Percentiles rank a stretch among this genome's conserved stretches.
Conservation (phyloP, 2,113 vertebrate genomes). For the Illadopsis cleaveri region DNA sequence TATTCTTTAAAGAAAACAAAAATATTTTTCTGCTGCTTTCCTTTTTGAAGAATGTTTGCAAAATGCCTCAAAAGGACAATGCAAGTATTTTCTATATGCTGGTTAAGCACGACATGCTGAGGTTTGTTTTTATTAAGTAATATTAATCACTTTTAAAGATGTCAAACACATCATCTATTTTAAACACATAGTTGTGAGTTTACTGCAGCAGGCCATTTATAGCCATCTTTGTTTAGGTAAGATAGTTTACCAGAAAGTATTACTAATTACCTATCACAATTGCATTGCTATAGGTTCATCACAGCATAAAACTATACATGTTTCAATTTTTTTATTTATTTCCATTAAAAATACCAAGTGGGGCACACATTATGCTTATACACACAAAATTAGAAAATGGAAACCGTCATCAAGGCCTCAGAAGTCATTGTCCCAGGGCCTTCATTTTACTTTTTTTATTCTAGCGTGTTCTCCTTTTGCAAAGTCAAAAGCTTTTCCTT, state of each 20-base stretch:
- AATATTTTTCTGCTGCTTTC: neutral
- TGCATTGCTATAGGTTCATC: neutral
- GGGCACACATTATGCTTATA: neutral
- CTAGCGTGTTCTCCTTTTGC: neutral
- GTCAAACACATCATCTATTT: neutral
- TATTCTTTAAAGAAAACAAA: constrained; percentile 7
- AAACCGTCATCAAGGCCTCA: neutral
- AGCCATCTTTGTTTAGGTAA: constrained; percentile 30
- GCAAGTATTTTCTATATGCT: constrained; percentile 24
- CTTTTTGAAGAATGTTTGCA: neutral
- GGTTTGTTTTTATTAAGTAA: constrained; percentile 35
- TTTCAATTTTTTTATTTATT: neutral
- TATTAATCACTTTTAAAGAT: constrained; percentile 38
- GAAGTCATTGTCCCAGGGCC: neutral
- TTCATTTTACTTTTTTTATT: neutral
- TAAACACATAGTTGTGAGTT: constrained; percentile 14
- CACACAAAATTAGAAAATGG: neutral
- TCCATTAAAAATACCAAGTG: neutral
- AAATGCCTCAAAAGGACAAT: neutral
- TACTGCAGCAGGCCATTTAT: neutral
- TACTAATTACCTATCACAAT: neutral
- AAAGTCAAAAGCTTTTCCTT: neutral
- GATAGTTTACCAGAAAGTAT: neutral
- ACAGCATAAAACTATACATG: constrained; percentile 25
- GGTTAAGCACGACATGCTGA: neutral